Percentiles rank a stretch among this genome's conserved stretches.
phyloP scores from a whole-genome alignment of 2,888 invertebrate species.

The Acrocera orbiculus region DNA sequence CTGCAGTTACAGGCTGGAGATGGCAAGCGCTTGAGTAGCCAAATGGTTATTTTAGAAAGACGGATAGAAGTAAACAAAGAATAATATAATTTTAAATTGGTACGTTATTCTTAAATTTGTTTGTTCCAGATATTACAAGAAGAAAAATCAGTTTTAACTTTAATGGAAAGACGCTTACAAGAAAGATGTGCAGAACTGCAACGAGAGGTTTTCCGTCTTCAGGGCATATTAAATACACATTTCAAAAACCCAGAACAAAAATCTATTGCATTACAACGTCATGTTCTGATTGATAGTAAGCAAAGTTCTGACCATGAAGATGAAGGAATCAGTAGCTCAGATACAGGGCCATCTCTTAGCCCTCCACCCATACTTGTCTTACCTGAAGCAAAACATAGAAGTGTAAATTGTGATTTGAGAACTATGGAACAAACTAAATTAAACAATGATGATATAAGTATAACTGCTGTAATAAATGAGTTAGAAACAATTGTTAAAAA shows the following conservation, averaged over 20 bases:
- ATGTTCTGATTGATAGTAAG: slow-evolving; percentile 25
- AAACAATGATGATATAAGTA: slow-evolving; percentile 51
- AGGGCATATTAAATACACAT: slow-evolving; percentile 30
- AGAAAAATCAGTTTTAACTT: slow-evolving; percentile 55
- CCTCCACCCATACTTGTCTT: slow-evolving; percentile 40
- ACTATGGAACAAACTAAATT: slow-evolving; percentile 17
- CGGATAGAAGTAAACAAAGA: slow-evolving; percentile 41
- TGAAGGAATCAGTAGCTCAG: slow-evolving; percentile 76
- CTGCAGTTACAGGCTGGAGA: slow-evolving; percentile 51
- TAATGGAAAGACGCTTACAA: slow-evolving; percentile 55
- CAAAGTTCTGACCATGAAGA: slow-evolving; percentile 60
- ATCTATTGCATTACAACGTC: slow-evolving; percentile 26
- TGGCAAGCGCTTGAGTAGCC: slow-evolving; percentile 50
- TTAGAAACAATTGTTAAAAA: slow-evolving; percentile 69
- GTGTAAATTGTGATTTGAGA: slow-evolving; percentile 11
- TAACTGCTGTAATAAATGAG: slow-evolving; percentile 76
- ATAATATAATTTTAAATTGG: neutral
- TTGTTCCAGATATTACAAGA: slow-evolving; percentile 48
- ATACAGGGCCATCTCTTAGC: slow-evolving; percentile 48
- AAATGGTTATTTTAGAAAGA: slow-evolving; percentile 50
- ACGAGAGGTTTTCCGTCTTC: slow-evolving; percentile 43
- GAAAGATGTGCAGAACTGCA: slow-evolving; percentile 59
- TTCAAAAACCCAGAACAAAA: slow-evolving; percentile 27
- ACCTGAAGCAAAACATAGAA: slow-evolving; percentile 30
- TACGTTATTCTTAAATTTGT: neutral